Evolutionary conservation across 2,113 vertebrate genomes (phyloP).

Genomic region (Salvelinus alpinus): DNA sequence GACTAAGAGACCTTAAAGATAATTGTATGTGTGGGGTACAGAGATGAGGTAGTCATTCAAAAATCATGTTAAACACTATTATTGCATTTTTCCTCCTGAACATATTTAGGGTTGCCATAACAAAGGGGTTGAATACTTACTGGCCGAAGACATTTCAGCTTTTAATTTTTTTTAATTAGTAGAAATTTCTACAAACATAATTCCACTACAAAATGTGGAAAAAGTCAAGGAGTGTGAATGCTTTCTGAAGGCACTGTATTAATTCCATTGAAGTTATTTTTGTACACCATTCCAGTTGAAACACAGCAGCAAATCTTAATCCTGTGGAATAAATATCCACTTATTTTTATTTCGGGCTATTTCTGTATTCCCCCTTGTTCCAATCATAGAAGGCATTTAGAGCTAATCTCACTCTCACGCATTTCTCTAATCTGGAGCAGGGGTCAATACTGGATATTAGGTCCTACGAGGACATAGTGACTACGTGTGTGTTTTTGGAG

Average conservation of each 20-base stretch:
- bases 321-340: constrained; percentile 11
- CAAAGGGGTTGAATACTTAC: too few species aligned
- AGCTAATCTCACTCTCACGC: constrained; percentile 62
- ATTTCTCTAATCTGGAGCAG: constrained; percentile 58
- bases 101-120: too few species aligned
- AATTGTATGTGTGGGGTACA: too few species aligned
- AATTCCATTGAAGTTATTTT: not conserved
- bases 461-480: constrained; percentile 13
- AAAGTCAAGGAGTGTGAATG: too few species aligned
- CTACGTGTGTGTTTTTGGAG: not conserved
- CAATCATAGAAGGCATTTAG: constrained; percentile 59
- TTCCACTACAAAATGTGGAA: too few species aligned
- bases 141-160: too few species aligned
- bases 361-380: constrained; percentile 42
- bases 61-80: too few species aligned
- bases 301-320: not conserved
- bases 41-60: too few species aligned
- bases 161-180: too few species aligned
- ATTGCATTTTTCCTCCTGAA: too few species aligned
- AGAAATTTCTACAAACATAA: too few species aligned
- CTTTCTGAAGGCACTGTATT: not conserved
- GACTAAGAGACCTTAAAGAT: too few species aligned
- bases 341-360: constrained; percentile 42
- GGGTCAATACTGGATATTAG: constrained; percentile 45
- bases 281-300: not conserved